These are phyloP conservation scores for Cryptosula pallasiana DNA, from an alignment of 2,888 invertebrate genomes.

Conservation along the genomic window DNA sequence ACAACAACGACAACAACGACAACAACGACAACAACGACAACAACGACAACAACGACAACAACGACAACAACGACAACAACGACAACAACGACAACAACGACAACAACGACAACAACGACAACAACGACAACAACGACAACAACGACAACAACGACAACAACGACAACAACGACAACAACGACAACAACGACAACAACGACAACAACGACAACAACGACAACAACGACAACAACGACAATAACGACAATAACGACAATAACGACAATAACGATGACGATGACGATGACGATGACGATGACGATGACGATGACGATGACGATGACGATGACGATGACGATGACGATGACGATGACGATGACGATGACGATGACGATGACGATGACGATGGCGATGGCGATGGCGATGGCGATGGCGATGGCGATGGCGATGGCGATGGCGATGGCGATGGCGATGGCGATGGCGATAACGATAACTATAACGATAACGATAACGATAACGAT, in stretches of 20 bases:
- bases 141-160: neutral
- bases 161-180: neutral
- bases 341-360: slow-evolving; percentile 10
- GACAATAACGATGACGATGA: no score
- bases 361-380: slow-evolving; percentile 10
- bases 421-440: slow-evolving; percentile 10
- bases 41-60: neutral
- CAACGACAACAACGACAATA: slow-evolving; percentile 10
- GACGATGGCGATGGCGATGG: slow-evolving; percentile 10
- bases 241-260: slow-evolving; percentile 10
- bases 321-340: no score
- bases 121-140: neutral
- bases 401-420: slow-evolving; percentile 5
- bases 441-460: slow-evolving; percentile 10
- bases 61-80: neutral
- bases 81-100: neutral
- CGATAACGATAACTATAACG: no score
- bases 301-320: slow-evolving; percentile 10
- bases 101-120: neutral
- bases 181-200: neutral
- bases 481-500: slow-evolving; percentile 10
- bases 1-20: neutral
- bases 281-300: slow-evolving; percentile 10
- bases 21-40: neutral
- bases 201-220: neutral